These are phyloP conservation scores for fruit fly (Drosophila melanogaster) DNA, from an alignment of 1,140 invertebrate genomes.

Conservation along the genomic window Release_6_plus_ISO1_MT NT_033777.3:10149001-10149500, in stretches of 20 bases:
- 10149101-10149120: not conserved
- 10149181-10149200: not conserved
- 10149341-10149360: too few species aligned
- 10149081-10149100: not conserved
- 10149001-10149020: too few species aligned
- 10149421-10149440: not conserved
- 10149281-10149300: too few species aligned
- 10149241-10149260: too few species aligned
- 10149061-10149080: not conserved
- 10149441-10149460: conserved; percentile 10
- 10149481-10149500: not conserved
- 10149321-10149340: too few species aligned
- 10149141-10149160: not conserved
- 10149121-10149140: not conserved
- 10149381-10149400: too few species aligned
- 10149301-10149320: too few species aligned
- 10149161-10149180: not conserved
- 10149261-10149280: too few species aligned
- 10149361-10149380: too few species aligned
- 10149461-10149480: conserved; percentile 1
- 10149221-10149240: too few species aligned
- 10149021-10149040: not conserved
- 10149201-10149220: too few species aligned
- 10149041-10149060: too few species aligned
- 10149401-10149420: not conserved